Base-by-base conservation (phyloP, 1,140 invertebrate species). In the Dreissena rostriformis region DNA sequence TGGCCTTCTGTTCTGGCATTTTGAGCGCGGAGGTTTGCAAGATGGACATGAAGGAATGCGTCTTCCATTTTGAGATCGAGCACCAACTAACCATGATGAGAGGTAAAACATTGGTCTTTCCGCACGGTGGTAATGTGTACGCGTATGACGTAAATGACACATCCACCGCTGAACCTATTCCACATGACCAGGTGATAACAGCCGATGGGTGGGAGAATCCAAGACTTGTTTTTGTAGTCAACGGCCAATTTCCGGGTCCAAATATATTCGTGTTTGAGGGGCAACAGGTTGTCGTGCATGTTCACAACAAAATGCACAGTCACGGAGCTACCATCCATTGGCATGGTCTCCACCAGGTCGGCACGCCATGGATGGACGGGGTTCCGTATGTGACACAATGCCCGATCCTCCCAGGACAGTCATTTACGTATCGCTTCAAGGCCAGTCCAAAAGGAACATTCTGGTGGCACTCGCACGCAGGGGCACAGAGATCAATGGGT, bases 381-480 rank as follows among this genome's bases (percentile, higher is more conserved):
- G 97, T 98, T 39, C 97, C 97, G 7, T 96, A 96, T 85, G 95
- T 98, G 11, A 98, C 97, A 0, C 98, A 98, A 92, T 98, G 97
- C 93, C 97, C 97, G 6, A 98, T 98, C 88, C 94, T 95, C 80
- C 95, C 97, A 90, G 96, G 96, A 88, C 96, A 97, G 89, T 96
- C 96, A 0, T 98, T 98, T 93, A 96, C 96, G 88, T 98, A 98
- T 90, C 95, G 96, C 93, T 98, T 93, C 57, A 80, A 71, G 53
- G 91, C 90, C 0, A 57, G 84, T 19, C 89, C 88, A 1, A 74
- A 67, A 6, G 93, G 93, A 0, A 93, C 92, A 8, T 90, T 88
- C 74, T 92, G 91, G 91, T 93, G 92, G 77, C 92, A 93, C 83
- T 86, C 92, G 2, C 93, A 93, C 70, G 72, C 88, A 1, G 92